Evolutionary conservation across 2,113 vertebrate species (phyloP), one percentile per base, ranked within the genome.

Genomic region (Grus americana): DNA sequence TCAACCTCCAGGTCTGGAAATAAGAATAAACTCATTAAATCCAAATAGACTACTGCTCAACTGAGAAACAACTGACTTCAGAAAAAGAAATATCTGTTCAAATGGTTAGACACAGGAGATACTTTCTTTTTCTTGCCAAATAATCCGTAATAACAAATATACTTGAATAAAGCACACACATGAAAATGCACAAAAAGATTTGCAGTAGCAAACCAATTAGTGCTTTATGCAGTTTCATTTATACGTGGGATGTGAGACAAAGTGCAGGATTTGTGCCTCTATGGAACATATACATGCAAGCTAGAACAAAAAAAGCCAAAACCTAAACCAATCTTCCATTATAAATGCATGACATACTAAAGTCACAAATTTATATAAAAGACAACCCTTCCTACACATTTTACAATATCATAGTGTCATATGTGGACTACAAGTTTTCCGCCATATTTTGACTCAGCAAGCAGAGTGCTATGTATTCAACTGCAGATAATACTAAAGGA

Each of bases 21-120:
- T 79, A 91, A 79, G 73, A 90, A 91, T 82, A 95, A 91, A 82
- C n/a, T 92, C 63, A 76, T 75, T 86, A 93, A 94, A 82, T 79
- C 40, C 9, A 6, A 92, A 86, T 0, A 81, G 52, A 92, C 40
- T 78, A 29, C 23, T 68, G 50, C 24, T 90, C 57, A 91, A 32
- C 21, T 73, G 59, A 90, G 67, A 38, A 90, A 79, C 32, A 87
- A 68, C 36, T 90, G 42, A 73, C 40, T 93, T 76, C 62, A 83
- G 49, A 42, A 93, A 72, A 90, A 67, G 22, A 90, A 54, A 1
- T 11, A 59, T 55, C n/a, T 72, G 19, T 40, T 71, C 8, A 11
- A 59, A 19, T 79, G 38, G 34, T 34, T 47, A 87, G 3, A 90
- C 46, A 44, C 16, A 90, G 15, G 24, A 73, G 86, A 32, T n/a